Conservation (phyloP, 2,113 vertebrate genomes). For the Artemisiospiza belli region DNA sequence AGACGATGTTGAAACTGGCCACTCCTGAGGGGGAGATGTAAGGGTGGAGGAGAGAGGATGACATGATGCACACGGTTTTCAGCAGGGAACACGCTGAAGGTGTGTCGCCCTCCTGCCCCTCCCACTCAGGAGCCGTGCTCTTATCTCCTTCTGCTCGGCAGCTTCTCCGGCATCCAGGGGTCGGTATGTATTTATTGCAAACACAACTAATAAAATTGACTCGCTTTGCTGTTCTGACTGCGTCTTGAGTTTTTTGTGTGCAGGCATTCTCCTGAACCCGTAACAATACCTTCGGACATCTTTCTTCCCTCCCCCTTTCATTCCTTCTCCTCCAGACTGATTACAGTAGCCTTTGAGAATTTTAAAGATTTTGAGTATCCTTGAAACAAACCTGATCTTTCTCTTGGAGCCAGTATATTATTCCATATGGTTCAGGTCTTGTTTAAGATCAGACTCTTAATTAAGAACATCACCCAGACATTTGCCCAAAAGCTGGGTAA, state of each 20-base stretch:
- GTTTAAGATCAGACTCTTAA: neutral
- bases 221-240: neutral
- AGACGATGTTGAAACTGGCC: neutral
- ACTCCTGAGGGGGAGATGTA: neutral
- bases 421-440: neutral
- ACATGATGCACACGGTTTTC: neutral
- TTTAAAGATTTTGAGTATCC: neutral
- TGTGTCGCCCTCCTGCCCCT: neutral
- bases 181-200: neutral
- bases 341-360: neutral
- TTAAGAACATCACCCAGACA: neutral
- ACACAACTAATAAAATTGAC: neutral
- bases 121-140: neutral
- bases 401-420: neutral
- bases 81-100: neutral
- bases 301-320: neutral
- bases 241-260: neutral
- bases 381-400: neutral
- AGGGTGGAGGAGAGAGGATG: neutral
- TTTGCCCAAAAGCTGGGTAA: neutral
- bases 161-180: neutral
- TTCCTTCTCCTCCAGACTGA: neutral
- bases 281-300: neutral
- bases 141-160: neutral
- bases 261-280: accelerated